A percentile compares a stretch with the other conserved stretches of the same genome.
Conservation (phyloP, 2,113 vertebrate genomes). For the Syngnathus typhle region DNA sequence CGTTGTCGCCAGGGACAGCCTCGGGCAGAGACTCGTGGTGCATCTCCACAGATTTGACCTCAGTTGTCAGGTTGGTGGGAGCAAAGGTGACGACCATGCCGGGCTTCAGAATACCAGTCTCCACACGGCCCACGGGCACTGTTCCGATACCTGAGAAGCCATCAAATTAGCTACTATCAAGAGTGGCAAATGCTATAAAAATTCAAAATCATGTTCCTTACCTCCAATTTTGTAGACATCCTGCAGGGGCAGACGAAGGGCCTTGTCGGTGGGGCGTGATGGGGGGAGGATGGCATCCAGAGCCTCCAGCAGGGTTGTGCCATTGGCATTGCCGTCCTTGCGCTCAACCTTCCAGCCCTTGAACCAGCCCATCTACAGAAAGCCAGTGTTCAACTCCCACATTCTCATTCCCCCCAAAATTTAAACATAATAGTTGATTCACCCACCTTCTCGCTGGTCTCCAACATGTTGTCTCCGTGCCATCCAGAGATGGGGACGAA, state of each 20-base stretch:
- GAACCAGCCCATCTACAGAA: conserved; percentile 70
- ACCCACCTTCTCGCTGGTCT: conserved; percentile 63
- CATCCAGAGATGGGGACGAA: conserved; percentile 77
- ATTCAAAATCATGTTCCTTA: conserved; percentile 22
- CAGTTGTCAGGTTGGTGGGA: conserved; percentile 71
- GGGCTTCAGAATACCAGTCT: conserved; percentile 71
- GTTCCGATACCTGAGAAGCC: conserved; percentile 70
- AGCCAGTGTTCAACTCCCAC: neutral
- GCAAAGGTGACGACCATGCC: conserved; percentile 75
- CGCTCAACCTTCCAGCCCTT: conserved; percentile 76
- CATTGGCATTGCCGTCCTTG: conserved; percentile 66
- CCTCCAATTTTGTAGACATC: conserved; percentile 79
- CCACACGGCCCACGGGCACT: conserved; percentile 75
- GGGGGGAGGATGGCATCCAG: conserved; percentile 73
- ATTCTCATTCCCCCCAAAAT: too few species aligned
- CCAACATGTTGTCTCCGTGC: conserved; percentile 78
- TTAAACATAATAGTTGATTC: neutral
- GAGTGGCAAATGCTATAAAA: too few species aligned
- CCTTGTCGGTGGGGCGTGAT: conserved; percentile 66
- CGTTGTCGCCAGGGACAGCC: conserved; percentile 72
- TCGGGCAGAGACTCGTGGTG: conserved; percentile 74
- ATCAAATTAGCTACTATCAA: neutral
- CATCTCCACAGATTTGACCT: conserved; percentile 79
- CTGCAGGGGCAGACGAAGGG: conserved; percentile 74
- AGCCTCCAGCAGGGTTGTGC: conserved; percentile 67